Evolutionary conservation across 2,797 vertebrate species (phyloP), one percentile per base, ranked within the genome.

Genomic region (Crocidura indochinensis): DNA sequence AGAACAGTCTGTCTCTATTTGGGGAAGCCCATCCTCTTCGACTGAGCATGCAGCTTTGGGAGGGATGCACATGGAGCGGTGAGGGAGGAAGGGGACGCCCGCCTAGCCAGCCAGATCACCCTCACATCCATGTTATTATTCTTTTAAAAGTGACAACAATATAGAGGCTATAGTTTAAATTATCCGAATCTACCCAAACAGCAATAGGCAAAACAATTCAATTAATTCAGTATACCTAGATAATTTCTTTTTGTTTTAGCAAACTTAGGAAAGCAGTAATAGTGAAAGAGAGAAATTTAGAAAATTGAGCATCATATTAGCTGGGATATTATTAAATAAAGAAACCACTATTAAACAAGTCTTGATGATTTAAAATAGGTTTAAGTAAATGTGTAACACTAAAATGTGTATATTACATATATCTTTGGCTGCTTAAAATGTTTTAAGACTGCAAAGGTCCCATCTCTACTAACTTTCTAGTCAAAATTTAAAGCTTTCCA

Each of bases 401-500:
- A 94, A 49, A 46, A 82, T 92, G 85, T 85, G 73, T n/a, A 71
- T 94, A 83, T 31, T 15, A 0, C 53, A 27, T 65, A n/a, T 82
- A 1, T 85, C 75, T 84, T 47, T 8, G 85, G 56, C 12, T 44
- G 7, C 31, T 51, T 73, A 76, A 77, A 38, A 20, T 91, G 20
- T 67, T 47, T 84, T 19, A 79, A 82, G 47, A 75, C 49, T 91
- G 88, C 53, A 83, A 73, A 94, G 82, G 47, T 46, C 26, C 88
- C 12, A 91, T 53, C 11, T 17, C 78, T 65, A 79, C 49, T 88
- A 65, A 83, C 79, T 86, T n/a, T 74, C 27, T 75, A 88, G 6
- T 92, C 76, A 84, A 0, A 72, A 46, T 89, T 94, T 88, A 90
- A 83, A 53, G 46, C 78, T 79, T 88, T 88, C 73, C 60, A 87